A percentile compares a stretch with the other conserved stretches of the same genome.
Evolutionary conservation across 2,113 vertebrate genomes (phyloP).

Genomic region (Onychostoma macrolepis): DNA sequence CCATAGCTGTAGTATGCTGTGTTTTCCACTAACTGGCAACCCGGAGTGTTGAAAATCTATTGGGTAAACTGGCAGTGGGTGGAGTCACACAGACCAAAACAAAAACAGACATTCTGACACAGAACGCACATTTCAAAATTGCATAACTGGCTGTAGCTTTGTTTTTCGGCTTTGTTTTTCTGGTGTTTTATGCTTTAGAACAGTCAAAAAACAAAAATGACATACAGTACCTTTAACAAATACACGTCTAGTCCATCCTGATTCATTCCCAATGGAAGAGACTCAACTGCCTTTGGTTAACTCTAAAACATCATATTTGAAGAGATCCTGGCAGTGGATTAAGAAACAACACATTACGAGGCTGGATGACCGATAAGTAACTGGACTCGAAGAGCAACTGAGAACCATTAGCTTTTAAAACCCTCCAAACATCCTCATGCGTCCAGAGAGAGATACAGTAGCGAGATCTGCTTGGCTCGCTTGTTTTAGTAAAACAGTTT

Average conservation of each 20-base stretch:
- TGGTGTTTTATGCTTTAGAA: neutral
- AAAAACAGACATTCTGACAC: neutral
- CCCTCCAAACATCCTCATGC: slow-evolving; percentile 5
- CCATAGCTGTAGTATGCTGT: too few species aligned
- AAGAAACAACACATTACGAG: neutral
- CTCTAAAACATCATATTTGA: neutral
- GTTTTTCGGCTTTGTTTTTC: too few species aligned
- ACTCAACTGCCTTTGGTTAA: neutral
- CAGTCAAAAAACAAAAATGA: too few species aligned
- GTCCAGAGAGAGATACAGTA: neutral
- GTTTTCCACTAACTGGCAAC: neutral
- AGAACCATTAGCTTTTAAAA: slow-evolving; percentile 48
- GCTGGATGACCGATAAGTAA: slow-evolving; percentile 4
- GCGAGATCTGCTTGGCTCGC: neutral
- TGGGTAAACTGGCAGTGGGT: too few species aligned
- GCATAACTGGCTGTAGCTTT: neutral
- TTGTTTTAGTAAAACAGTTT: slow-evolving; percentile 13
- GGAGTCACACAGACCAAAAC: neutral
- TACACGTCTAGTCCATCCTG: neutral
- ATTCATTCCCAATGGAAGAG: neutral
- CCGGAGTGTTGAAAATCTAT: neutral
- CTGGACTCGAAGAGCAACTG: neutral
- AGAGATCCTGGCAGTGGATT: neutral
- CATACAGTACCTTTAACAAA: too few species aligned
- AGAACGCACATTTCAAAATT: neutral